A percentile compares a stretch with the other conserved stretches of the same genome.
phyloP scores from a whole-genome alignment of 2,888 invertebrate species.

The Parapristionchus giblindavisi region DNA sequence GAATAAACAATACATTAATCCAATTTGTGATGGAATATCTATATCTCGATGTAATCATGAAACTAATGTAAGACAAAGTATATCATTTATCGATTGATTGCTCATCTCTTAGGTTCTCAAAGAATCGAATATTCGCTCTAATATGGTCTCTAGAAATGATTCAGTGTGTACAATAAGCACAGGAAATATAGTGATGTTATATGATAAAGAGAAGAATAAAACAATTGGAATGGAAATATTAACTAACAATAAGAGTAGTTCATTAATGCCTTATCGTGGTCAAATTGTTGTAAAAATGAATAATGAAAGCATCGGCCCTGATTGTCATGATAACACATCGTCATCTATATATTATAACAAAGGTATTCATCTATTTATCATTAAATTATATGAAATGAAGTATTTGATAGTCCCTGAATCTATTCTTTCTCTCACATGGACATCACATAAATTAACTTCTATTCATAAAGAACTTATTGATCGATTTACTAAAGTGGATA shows the following conservation, averaged over 20 bases:
- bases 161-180: not conserved
- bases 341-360: not conserved
- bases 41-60: not conserved
- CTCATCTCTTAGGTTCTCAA: not conserved
- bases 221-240: constrained; percentile 25
- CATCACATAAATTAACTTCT: not conserved
- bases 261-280: not conserved
- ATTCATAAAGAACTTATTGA: not conserved
- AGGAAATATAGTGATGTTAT: not conserved
- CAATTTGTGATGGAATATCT: no score
- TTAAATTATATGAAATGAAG: not conserved
- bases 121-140: not conserved
- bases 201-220: not conserved
- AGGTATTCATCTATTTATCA: not conserved
- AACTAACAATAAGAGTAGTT: not conserved
- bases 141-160: not conserved
- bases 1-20: no score
- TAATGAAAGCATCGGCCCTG: not conserved
- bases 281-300: not conserved
- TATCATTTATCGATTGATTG: no score
- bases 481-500: not conserved
- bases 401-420: constrained; percentile 1
- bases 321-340: not conserved
- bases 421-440: constrained; percentile 5
- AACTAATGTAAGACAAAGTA: no score